Base-by-base conservation (phyloP, 1,140 invertebrate species). In the Listronotus bonariensis region DNA sequence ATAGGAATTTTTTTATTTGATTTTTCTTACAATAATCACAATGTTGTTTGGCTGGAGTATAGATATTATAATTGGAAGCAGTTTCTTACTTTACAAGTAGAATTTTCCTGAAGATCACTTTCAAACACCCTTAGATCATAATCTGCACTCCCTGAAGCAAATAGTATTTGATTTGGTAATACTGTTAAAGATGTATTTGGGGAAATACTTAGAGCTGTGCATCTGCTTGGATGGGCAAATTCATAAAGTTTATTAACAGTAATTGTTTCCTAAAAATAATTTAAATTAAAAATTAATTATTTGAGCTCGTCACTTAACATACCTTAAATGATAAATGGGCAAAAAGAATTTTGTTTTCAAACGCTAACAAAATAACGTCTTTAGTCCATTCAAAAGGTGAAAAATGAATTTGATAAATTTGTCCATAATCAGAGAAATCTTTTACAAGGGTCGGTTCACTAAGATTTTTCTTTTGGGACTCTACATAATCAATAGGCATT, bases 171-270 rank as follows among this genome's bases (percentile, higher is more conserved):
- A 76, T 85, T 86, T 18, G 87, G 87, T 5, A 86, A 76, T 36
- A 81, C 72, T 40, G 78, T 83, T 1, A 88, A 67, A 6, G 85
- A 87, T 20, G 86, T 87, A 68, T 87, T 83, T 42, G 87, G 86
- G 57, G 86, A 86, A 78, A 87, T 84, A 34, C 82, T 79, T 6
- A 88, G 69, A 2, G 82, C 77, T 63, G 83, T 80, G 51, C 82
- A 81, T 71, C 82, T 77, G 36, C 74, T 80, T 32, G 80, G 79
- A 63, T 86, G 81, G 46, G 83, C 75, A 68, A 87, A 80, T 55
- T 82, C 77, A 18, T 67, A 56, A 10, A 76, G 26, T 52, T 71
- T 72, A 49, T 74, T 68, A 6, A 78, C 56, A 10, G 67, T 43
- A 5, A 76, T 38, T 10, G 12, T 59, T 31, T 77, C 74, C 76